These are phyloP conservation scores for Phrynocephalus versicolor DNA, from an alignment of 2,113 vertebrate species.

Conservation along the genomic window DNA sequence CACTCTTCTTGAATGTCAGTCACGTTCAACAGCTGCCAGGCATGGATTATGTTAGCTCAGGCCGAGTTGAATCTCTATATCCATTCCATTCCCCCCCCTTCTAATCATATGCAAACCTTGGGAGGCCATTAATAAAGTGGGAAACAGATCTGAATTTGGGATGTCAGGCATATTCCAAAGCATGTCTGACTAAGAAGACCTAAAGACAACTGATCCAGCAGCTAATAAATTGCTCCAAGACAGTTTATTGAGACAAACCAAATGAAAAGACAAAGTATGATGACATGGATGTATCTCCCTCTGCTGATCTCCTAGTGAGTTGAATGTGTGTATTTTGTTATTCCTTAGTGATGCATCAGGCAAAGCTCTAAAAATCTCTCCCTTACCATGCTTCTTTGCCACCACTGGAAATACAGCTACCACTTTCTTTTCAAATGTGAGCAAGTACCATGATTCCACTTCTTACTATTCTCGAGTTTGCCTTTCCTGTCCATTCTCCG, in stretches of 20 bases:
- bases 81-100: neutral
- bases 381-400: neutral
- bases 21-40: rapidly evolving
- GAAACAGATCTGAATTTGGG: neutral
- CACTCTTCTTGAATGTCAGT: neutral
- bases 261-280: neutral
- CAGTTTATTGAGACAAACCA: neutral
- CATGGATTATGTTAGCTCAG: neutral
- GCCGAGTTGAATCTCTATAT: neutral
- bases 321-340: no score
- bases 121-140: rapidly evolving
- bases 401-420: neutral
- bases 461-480: neutral
- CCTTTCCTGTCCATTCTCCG: neutral
- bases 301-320: neutral
- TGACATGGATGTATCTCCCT: neutral
- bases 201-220: neutral
- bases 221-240: neutral
- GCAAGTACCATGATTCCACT: neutral
- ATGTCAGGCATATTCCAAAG: rapidly evolving
- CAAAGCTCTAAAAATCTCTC: neutral
- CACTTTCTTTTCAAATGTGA: neutral
- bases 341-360: slow-evolving; percentile 34
- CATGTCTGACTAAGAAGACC: neutral
- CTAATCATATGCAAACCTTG: neutral